Evolutionary conservation across 1,140 invertebrate species (phyloP), one percentile per base, ranked within the genome.

Genomic region (Drosophila kikkawai): DNA sequence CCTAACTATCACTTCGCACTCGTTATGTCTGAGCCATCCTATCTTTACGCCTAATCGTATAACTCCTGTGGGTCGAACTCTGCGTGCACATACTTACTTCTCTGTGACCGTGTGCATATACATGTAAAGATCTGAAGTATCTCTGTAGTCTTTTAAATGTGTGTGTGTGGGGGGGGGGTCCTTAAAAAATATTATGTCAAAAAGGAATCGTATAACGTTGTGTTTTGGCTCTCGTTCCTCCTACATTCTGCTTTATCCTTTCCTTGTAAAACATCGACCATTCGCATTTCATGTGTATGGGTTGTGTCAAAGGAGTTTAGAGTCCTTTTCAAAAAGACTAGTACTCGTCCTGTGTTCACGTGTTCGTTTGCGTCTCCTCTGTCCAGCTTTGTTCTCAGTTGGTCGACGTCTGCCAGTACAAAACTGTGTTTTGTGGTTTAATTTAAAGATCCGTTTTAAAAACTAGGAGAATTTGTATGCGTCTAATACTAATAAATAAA

Each of bases 261-360:
- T 56, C 57, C 19, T 41, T 61, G 39, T 73, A 12, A 51, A 50
- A 71, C 53, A 37, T 58, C 60, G 41, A 76, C 76, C 71, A 75
- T 56, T 75, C 57, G 59, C 69, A 81, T 66, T 76, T 73, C 47
- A 64, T 84, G 66, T 77, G 67, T 45, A 64, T 82, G 74, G 79
- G 58, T 73, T 56, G 3, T 67, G 48, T 82, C 56, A 87, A 86
- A 86, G 82, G 77, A 91, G 91, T 92, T 92, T 92, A 92, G 87
- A 92, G 91, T 92, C 91, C 91, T 92, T 92, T 92, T 92, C 82
- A 55, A 92, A 92, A 92, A 92, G 91, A 92, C 91, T 92, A 88
- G 86, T 87, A 78, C 73, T 90, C 85, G 81, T 85, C 82, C 65
- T 61, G 48, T 69, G 48, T 61, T 55, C 36, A n/a, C 60, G 22